Evolutionary conservation across 2,888 invertebrate genomes (phyloP).

Genomic region (Itoplectis maculator): DNA sequence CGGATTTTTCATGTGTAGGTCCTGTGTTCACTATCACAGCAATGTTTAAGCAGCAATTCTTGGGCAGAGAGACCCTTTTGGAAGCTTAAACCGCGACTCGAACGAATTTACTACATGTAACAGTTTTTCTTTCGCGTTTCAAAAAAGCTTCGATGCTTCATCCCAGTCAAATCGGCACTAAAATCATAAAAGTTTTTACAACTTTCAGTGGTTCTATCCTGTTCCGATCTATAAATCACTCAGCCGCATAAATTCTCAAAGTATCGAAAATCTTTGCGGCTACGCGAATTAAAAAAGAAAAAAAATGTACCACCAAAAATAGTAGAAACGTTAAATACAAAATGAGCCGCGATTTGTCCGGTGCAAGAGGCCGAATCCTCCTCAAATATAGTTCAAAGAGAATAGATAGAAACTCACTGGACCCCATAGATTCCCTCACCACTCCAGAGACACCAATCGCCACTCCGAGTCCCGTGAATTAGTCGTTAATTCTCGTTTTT

Average conservation of each 20-base stretch:
- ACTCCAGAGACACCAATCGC: conserved; percentile 72
- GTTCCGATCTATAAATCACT: no score
- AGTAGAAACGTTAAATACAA: no score
- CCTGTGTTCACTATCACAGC: conserved; percentile 84
- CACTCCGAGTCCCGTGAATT: conserved; percentile 42
- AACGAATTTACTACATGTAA: conserved; percentile 61
- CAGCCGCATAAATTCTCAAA: no score
- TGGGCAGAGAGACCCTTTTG: conserved; percentile 70
- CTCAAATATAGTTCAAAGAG: not conserved
- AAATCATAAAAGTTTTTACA: no score
- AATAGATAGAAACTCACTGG: conserved; percentile 69
- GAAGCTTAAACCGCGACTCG: conserved; percentile 57
- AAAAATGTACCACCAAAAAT: conserved; percentile 13
- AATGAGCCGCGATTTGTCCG: no score
- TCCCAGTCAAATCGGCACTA: no score
- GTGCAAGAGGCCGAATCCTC: no score
- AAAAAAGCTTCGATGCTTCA: no score
- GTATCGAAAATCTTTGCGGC: no score
- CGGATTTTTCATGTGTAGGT: conserved; percentile 70
- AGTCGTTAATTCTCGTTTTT: conserved; percentile 39
- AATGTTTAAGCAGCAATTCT: conserved; percentile 78
- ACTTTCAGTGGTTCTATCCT: no score
- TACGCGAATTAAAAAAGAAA: not conserved
- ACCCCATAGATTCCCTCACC: conserved; percentile 73
- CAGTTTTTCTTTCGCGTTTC: not conserved